These are phyloP conservation scores for Nomia melanderi DNA, from an alignment of 1,140 invertebrate species.

Conservation along the genomic window DNA sequence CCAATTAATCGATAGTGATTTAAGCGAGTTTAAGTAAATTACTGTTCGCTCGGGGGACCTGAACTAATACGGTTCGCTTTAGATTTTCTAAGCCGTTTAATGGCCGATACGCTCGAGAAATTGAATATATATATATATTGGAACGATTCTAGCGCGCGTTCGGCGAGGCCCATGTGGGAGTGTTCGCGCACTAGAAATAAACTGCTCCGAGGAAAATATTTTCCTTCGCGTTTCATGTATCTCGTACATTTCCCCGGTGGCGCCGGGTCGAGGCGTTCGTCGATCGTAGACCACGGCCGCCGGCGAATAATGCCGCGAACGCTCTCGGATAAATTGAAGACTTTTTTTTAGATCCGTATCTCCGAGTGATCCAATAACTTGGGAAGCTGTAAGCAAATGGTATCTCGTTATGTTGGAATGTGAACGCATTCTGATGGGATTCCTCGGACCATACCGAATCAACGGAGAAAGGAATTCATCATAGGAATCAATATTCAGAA, in stretches of 20 bases:
- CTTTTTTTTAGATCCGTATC: background rate
- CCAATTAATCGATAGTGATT: background rate
- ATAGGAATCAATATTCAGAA: no score
- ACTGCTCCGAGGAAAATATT: constrained; percentile 42
- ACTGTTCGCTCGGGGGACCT: no score
- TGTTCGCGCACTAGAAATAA: constrained; percentile 33
- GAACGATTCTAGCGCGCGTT: constrained; percentile 11
- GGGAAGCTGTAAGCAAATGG: background rate
- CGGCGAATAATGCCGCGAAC: background rate
- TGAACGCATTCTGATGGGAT: background rate
- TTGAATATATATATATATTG: background rate
- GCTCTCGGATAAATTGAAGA: constrained; percentile 8
- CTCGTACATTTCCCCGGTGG: constrained; percentile 41
- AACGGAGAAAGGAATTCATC: background rate
- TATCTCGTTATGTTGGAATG: no score
- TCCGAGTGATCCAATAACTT: constrained; percentile 2
- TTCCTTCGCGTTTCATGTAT: constrained; percentile 19
- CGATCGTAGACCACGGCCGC: constrained; percentile 46
- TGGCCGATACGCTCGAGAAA: background rate
- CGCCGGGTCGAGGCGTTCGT: constrained; percentile 45
- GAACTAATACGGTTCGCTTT: no score
- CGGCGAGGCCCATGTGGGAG: background rate
- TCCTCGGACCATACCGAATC: background rate
- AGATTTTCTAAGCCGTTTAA: background rate
- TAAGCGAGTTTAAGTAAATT: background rate